Evolutionary conservation across 2,888 invertebrate species (phyloP).

Genomic region (Tenthredo notha): DNA sequence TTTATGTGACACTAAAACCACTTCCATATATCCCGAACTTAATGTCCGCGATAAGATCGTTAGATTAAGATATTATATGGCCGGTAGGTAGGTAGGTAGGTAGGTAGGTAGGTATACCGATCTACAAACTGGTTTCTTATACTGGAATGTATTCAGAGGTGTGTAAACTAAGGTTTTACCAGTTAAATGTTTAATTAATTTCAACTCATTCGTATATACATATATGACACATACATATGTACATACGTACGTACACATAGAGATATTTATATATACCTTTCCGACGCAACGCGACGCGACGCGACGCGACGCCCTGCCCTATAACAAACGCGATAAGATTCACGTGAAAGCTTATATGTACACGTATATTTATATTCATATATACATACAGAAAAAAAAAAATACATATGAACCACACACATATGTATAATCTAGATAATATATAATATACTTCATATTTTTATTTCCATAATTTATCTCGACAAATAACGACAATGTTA

Average conservation of each 20-base stretch:
- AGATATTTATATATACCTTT: too few species aligned
- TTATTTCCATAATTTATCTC: background rate
- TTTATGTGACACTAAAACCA: constrained; percentile 71
- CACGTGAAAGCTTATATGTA: background rate
- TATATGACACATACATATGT: background rate
- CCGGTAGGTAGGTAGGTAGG: constrained; percentile 48
- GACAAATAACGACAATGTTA: constrained; percentile 18
- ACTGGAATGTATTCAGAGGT: constrained; percentile 59
- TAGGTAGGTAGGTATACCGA: constrained; percentile 54
- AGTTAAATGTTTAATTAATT: constrained; percentile 68
- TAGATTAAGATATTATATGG: constrained; percentile 72
- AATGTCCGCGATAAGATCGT: constrained; percentile 70
- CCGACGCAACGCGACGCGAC: too few species aligned
- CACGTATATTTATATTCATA: background rate
- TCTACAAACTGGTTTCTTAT: constrained; percentile 63
- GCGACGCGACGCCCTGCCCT: background rate
- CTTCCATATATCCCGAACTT: constrained; percentile 68
- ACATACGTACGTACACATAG: background rate
- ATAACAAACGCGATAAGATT: background rate
- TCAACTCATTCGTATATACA: constrained; percentile 54
- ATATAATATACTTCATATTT: background rate
- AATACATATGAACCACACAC: too few species aligned
- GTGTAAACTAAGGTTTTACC: constrained; percentile 61
- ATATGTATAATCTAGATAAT: background rate
- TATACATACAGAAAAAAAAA: background rate